phyloP scores from a whole-genome alignment of 2,888 invertebrate species.

The Ashinkailepas kermadecensis region DNA sequence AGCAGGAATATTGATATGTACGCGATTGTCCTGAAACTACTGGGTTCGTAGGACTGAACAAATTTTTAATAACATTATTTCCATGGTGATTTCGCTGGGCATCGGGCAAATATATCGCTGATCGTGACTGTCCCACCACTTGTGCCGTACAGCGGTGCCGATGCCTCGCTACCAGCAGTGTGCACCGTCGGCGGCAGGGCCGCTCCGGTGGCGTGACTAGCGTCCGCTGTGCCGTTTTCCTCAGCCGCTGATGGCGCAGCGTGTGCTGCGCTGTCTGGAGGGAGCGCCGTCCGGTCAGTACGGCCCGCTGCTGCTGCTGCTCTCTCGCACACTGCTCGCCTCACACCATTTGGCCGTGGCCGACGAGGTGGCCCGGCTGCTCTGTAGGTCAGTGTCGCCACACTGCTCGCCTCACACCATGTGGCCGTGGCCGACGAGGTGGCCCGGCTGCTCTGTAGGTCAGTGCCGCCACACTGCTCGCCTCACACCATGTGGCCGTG shows the following conservation, averaged over 20 bases:
- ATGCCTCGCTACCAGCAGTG: no score
- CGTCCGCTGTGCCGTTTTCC: no score
- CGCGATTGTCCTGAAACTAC: no score
- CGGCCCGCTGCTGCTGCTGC: slow-evolving; percentile 57
- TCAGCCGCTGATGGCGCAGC: slow-evolving; percentile 52
- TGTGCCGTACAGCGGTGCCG: no score
- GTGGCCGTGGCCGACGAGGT: slow-evolving; percentile 59
- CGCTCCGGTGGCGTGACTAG: no score
- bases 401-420: slow-evolving; percentile 59
- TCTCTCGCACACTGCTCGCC: slow-evolving; percentile 57
- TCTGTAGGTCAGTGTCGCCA: slow-evolving; percentile 4
- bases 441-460: slow-evolving; percentile 52
- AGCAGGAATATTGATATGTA: no score
- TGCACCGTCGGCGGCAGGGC: no score
- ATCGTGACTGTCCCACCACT: no score
- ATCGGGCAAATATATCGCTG: no score
- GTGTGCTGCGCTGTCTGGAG: slow-evolving; percentile 60
- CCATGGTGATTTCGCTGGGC: no score
- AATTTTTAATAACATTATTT: no score
- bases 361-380: slow-evolving; percentile 60
- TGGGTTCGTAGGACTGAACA: no score
- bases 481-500: slow-evolving; percentile 58
- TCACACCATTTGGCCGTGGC: slow-evolving; percentile 59
- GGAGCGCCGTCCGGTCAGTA: slow-evolving; percentile 62
- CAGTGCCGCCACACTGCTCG: slow-evolving; percentile 57